Evolutionary conservation across 2,797 vertebrate species (phyloP).

Genomic region (Cryptoprocta ferox): DNA sequence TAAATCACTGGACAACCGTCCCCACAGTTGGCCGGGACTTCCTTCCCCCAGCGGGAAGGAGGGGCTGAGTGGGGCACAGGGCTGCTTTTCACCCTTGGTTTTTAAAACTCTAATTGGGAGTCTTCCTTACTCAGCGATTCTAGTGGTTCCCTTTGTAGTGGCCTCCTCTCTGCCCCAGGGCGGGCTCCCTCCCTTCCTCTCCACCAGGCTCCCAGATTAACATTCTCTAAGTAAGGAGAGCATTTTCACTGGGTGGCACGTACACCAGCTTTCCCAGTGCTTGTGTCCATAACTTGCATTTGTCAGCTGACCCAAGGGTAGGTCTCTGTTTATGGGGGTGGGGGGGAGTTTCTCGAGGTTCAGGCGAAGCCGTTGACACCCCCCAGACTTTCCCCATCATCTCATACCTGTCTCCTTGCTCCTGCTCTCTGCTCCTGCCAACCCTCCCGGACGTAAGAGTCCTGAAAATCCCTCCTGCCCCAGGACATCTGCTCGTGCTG

Average conservation of each 20-base stretch:
- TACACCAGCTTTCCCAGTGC: not conserved
- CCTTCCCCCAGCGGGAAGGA: slow-evolving; percentile 73
- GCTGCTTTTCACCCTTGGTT: slow-evolving; percentile 27
- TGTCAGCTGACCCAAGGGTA: not conserved
- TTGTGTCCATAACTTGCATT: not conserved
- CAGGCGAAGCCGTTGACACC: not conserved
- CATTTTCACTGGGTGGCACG: not conserved
- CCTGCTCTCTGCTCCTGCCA: not conserved
- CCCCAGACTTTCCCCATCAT: not conserved
- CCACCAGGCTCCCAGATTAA: not conserved
- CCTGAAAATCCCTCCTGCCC: not conserved
- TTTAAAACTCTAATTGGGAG: slow-evolving; percentile 49
- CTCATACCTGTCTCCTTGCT: not conserved
- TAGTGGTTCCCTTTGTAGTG: not conserved
- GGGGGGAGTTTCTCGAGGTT: not conserved
- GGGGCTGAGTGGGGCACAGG: not conserved
- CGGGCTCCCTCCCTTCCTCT: not conserved
- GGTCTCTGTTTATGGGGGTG: not conserved
- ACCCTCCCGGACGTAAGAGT: not conserved
- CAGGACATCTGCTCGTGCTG: not conserved
- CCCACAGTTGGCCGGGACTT: slow-evolving; percentile 70
- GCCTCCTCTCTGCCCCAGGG: slow-evolving; percentile 10
- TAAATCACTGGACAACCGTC: slow-evolving; percentile 82
- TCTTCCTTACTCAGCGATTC: slow-evolving; percentile 61
- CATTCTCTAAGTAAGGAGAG: not conserved